Percentiles rank a stretch among this genome's conserved stretches.
Evolutionary conservation across 92 coral and sea anemone species (phyloP).

Genomic region (Epizoanthus rinbou): DNA sequence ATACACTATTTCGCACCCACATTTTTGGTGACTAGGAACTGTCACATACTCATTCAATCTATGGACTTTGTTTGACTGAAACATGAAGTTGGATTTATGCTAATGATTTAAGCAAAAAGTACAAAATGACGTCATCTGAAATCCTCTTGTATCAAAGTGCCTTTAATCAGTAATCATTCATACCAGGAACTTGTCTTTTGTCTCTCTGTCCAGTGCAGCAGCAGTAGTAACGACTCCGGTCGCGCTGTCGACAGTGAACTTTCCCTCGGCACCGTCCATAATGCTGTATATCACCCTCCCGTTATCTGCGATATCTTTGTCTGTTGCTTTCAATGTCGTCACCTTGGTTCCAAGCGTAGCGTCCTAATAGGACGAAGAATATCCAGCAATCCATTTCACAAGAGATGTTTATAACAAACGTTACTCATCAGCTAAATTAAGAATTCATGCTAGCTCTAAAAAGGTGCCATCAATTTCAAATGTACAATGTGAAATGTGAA

Average conservation of each 20-base stretch:
- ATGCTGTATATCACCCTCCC: constrained; percentile 58
- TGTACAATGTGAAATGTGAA: too few relatives aligned
- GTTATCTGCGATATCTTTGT: constrained; percentile 59
- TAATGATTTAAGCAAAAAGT: too few relatives aligned
- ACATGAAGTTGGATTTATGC: too few relatives aligned
- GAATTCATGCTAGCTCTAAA: too few relatives aligned
- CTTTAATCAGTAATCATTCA: background rate
- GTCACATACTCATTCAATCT: too few relatives aligned
- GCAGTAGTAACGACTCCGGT: constrained; percentile 62
- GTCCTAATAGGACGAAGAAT: constrained; percentile 42
- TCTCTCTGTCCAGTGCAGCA: constrained; percentile 45
- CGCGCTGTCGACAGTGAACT: constrained; percentile 52
- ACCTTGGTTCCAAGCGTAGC: constrained; percentile 50
- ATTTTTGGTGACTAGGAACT: too few relatives aligned
- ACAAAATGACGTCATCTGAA: too few relatives aligned
- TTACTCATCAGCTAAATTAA: background rate
- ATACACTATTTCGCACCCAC: too few relatives aligned
- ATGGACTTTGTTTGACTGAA: too few relatives aligned
- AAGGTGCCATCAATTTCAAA: too few relatives aligned
- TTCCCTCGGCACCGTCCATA: constrained; percentile 57
- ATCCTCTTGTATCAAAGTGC: background rate
- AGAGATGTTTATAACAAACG: background rate
- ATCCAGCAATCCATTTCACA: background rate
- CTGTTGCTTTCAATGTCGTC: constrained; percentile 58
- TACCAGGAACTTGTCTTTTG: constrained; percentile 19